Conservation (phyloP, 2,797 vertebrate genomes). For the Cyprinella venusta region DNA sequence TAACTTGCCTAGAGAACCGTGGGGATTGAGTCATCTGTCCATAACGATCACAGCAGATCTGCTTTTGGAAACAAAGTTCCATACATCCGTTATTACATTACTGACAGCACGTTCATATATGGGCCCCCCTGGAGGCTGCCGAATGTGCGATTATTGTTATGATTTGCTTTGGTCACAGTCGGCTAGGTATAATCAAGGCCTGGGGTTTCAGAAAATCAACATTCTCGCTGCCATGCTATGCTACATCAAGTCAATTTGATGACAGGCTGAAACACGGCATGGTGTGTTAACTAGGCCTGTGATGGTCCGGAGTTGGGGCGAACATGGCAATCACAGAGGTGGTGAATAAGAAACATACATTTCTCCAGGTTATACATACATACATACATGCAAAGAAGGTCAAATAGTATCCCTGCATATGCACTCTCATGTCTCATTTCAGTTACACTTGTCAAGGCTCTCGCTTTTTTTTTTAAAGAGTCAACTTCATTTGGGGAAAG, state of each 20-base stretch:
- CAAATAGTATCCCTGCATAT: constrained; percentile 9
- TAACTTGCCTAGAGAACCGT: background rate
- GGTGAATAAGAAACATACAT: constrained; percentile 27
- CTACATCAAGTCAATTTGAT: constrained; percentile 61
- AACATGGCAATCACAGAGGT: constrained; percentile 40
- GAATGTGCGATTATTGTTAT: constrained; percentile 55
- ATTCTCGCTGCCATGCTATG: constrained; percentile 55
- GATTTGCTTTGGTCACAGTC: constrained; percentile 59
- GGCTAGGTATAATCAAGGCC: constrained; percentile 61
- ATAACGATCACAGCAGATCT: constrained; percentile 54
- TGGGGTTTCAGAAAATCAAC: constrained; percentile 60
- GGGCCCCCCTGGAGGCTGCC: background rate
- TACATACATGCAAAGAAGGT: constrained; percentile 24
- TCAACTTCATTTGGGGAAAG: background rate
- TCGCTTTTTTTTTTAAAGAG: background rate
- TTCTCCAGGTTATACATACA: constrained; percentile 45
- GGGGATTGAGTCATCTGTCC: constrained; percentile 33
- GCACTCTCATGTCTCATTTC: constrained; percentile 29
- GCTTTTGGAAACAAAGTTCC: constrained; percentile 56
- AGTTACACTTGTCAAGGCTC: constrained; percentile 36
- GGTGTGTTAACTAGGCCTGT: constrained; percentile 46
- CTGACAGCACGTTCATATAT: constrained; percentile 44
- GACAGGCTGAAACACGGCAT: constrained; percentile 59
- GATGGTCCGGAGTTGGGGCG: constrained; percentile 17
- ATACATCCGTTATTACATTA: constrained; percentile 57